phyloP scores from a whole-genome alignment of 2,113 vertebrate species.

The Talpa occidentalis region DNA sequence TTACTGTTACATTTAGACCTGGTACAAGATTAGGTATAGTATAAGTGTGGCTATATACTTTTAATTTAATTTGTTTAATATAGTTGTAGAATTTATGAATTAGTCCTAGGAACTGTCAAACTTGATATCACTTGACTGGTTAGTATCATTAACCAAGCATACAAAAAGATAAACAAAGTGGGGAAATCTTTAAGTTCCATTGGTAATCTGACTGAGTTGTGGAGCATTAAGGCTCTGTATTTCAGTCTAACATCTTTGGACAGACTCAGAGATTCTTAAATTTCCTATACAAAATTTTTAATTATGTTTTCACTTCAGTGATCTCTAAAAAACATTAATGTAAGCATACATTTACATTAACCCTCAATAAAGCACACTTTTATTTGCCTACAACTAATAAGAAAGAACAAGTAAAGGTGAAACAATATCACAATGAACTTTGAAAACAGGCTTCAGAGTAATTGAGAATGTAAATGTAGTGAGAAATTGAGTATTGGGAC shows the following conservation, averaged over 20 bases:
- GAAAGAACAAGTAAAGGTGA: neutral
- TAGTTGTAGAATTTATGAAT: neutral
- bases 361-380: neutral
- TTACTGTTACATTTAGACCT: neutral
- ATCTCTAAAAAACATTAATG: neutral
- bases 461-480: neutral
- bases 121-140: neutral
- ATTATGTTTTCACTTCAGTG: neutral
- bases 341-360: neutral
- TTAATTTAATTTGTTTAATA: slow-evolving; percentile 22
- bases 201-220: neutral
- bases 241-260: neutral
- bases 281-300: neutral
- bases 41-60: neutral
- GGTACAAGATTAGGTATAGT: neutral
- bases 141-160: neutral
- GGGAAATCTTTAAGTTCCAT: neutral
- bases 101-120: neutral
- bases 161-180: neutral
- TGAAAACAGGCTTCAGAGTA: neutral
- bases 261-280: neutral
- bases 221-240: neutral
- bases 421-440: neutral
- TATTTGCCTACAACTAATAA: neutral
- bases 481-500: neutral